Percentiles rank a stretch among this genome's conserved stretches.
These are phyloP conservation scores for Macrochelys suwanniensis DNA, from an alignment of 2,797 vertebrate species.

Conservation along the genomic window DNA sequence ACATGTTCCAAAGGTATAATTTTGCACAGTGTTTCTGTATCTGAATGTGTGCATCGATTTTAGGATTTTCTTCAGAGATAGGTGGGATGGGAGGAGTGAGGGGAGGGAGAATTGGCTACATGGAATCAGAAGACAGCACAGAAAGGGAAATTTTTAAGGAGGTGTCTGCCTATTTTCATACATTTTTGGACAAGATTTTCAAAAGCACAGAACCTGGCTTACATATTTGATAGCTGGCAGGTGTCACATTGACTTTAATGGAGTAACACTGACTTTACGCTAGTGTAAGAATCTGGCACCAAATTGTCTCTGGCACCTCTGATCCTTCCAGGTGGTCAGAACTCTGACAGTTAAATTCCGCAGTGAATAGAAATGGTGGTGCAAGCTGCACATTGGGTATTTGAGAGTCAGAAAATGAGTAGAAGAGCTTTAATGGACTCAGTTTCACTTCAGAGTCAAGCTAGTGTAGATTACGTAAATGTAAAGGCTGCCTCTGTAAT, in stretches of 20 bases:
- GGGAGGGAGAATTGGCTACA: neutral
- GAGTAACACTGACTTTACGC: neutral
- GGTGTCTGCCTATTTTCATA: neutral
- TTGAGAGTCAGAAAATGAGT: neutral
- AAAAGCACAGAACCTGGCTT: too few relatives aligned
- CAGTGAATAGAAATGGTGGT: neutral
- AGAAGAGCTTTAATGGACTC: neutral
- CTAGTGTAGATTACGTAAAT: neutral
- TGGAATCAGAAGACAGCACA: neutral
- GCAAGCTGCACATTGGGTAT: too few relatives aligned
- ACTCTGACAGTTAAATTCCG: neutral
- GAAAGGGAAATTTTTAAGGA: neutral
- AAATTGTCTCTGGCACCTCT: too few relatives aligned
- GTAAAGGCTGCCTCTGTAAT: neutral
- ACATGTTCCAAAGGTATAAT: neutral
- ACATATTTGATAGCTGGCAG: too few relatives aligned
- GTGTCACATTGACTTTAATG: neutral
- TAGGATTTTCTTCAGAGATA: neutral
- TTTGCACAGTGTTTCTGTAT: neutral
- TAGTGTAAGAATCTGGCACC: neutral
- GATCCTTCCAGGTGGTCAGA: neutral
- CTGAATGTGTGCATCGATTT: neutral
- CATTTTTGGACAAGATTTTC: neutral
- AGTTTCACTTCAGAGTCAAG: neutral
- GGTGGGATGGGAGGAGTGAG: neutral